Evolutionary conservation across 2,797 vertebrate genomes (phyloP).

Genomic region (Chrysocyon brachyurus): DNA sequence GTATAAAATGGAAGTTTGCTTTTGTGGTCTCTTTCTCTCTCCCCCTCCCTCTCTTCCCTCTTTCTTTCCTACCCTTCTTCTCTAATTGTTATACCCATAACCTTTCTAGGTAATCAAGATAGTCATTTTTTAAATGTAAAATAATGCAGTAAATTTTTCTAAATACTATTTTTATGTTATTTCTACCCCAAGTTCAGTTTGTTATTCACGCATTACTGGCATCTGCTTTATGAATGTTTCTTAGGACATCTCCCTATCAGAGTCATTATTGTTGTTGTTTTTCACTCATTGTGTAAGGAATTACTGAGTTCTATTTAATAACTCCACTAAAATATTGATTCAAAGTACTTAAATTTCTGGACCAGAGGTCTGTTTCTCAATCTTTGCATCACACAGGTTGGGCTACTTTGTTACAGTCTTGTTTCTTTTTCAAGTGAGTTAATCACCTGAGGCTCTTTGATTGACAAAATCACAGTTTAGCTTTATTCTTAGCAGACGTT

Average conservation of each 20-base stretch:
- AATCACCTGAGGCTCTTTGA: constrained; percentile 60
- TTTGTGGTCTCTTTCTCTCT: neutral
- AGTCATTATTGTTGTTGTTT: constrained; percentile 26
- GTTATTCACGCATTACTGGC: neutral
- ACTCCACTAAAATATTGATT: constrained; percentile 67
- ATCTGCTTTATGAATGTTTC: constrained; percentile 65
- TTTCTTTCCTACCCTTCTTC: neutral
- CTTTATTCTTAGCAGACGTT: constrained; percentile 43
- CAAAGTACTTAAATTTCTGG: constrained; percentile 20
- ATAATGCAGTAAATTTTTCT: neutral
- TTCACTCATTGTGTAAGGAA: constrained; percentile 58
- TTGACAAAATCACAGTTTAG: constrained; percentile 33
- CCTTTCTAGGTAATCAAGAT: neutral
- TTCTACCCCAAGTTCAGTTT: neutral
- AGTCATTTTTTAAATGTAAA: neutral
- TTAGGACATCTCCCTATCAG: constrained; percentile 72
- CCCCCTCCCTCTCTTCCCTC: neutral
- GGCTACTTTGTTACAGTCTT: constrained; percentile 26
- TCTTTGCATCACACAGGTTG: constrained; percentile 73
- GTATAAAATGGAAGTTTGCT: neutral
- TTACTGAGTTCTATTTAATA: constrained; percentile 69
- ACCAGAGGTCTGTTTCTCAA: constrained; percentile 1
- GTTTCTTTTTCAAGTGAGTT: constrained; percentile 64
- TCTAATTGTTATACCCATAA: neutral
- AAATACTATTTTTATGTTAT: neutral